phyloP scores from a whole-genome alignment of 2,888 invertebrate genomes.

The Podotricha telesiphe region DNA sequence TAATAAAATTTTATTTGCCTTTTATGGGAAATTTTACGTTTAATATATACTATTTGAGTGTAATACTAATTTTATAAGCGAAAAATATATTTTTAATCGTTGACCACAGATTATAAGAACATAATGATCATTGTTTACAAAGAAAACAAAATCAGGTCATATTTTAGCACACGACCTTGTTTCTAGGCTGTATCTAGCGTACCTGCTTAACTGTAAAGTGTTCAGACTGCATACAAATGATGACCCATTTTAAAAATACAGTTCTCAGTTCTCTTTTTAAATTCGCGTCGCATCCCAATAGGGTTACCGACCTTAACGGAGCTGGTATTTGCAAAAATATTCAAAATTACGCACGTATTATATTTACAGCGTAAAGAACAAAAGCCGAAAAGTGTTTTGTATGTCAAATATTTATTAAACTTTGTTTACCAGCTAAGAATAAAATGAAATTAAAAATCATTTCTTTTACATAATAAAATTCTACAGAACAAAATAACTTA shows the following conservation, averaged over 20 bases:
- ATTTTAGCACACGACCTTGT: constrained; percentile 37
- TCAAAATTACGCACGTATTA: constrained; percentile 4
- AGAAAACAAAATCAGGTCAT: constrained; percentile 29
- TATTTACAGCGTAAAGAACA: background rate
- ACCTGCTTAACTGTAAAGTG: constrained; percentile 34
- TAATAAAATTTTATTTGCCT: background rate
- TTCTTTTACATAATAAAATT: too few relatives aligned
- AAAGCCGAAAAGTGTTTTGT: background rate
- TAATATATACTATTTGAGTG: background rate
- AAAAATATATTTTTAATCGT: background rate
- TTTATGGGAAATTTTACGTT: background rate
- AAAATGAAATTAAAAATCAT: background rate
- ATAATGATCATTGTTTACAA: constrained; percentile 11
- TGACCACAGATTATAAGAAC: background rate
- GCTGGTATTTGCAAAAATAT: constrained; percentile 35
- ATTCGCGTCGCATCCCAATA: constrained; percentile 64
- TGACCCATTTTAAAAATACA: constrained; percentile 65
- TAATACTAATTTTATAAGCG: background rate
- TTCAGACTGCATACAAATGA: constrained; percentile 55
- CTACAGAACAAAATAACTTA: too few relatives aligned
- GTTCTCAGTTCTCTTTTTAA: constrained; percentile 66
- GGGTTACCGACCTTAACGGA: constrained; percentile 44
- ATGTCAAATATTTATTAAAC: background rate
- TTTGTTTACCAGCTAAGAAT: background rate
- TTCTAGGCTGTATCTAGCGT: constrained; percentile 25